Conservation (phyloP, 2,888 invertebrate genomes). For the Agriopis leucophaearia region DNA sequence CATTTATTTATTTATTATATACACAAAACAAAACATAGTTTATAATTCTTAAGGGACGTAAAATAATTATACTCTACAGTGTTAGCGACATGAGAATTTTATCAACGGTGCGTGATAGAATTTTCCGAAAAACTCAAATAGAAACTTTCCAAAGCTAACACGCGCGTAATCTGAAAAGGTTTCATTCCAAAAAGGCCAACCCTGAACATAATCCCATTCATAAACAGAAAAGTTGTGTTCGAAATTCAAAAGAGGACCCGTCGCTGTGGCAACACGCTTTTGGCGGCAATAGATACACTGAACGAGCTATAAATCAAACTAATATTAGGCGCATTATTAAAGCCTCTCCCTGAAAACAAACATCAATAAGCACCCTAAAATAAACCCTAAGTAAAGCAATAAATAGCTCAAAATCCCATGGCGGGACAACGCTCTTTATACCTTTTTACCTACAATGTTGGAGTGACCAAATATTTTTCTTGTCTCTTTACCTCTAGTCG, state of each 20-base stretch:
- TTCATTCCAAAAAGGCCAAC: conserved; percentile 10
- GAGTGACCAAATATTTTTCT: conserved; percentile 65
- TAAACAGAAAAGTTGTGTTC: conserved; percentile 26
- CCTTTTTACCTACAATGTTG: conserved; percentile 39
- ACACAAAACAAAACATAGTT: too few relatives aligned
- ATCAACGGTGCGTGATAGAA: background rate
- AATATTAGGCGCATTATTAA: conserved; percentile 53
- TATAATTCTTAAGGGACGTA: background rate
- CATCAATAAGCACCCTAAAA: conserved; percentile 31
- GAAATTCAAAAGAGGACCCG: conserved; percentile 43
- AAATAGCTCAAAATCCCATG: conserved; percentile 42
- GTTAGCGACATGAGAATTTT: background rate
- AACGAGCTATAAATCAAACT: conserved; percentile 54
- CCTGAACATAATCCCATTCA: conserved; percentile 23
- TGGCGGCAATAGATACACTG: conserved; percentile 47
- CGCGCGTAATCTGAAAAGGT: conserved; percentile 21
- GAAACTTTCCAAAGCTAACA: conserved; percentile 16
- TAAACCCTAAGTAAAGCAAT: conserved; percentile 14
- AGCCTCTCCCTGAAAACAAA: conserved; percentile 38
- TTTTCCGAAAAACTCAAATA: conserved; percentile 7
- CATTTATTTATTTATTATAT: too few relatives aligned
- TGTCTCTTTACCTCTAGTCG: conserved; percentile 48
- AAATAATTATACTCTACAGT: conserved; percentile 1
- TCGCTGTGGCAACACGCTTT: conserved; percentile 47
- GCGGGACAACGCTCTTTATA: conserved; percentile 10